Evolutionary conservation across 2,113 vertebrate species (phyloP).

Genomic region (Xiphophorus hellerii): DNA sequence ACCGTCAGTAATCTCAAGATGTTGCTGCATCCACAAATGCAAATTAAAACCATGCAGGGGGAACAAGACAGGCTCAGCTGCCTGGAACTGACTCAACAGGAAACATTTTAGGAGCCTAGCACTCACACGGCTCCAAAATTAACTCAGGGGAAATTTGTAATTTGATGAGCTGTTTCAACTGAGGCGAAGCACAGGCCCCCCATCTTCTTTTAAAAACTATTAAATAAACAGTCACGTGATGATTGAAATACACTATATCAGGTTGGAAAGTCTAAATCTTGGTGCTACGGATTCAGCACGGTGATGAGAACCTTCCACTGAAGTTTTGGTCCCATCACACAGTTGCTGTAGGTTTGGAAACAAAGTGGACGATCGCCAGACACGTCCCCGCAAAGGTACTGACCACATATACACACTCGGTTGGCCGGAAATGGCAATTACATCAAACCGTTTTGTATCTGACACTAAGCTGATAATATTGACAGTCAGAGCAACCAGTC

Average conservation of each 20-base stretch:
- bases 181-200: background rate
- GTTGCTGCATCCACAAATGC: no score
- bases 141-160: background rate
- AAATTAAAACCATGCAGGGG: background rate
- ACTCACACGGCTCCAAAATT: background rate
- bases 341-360: background rate
- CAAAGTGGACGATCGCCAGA: no score
- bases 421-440: no score
- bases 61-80: background rate
- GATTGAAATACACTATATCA: background rate
- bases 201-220: background rate
- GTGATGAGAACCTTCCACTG: background rate
- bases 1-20: no score
- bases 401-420: no score
- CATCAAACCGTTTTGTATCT: no score
- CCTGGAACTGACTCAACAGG: background rate
- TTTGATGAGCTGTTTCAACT: background rate
- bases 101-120: background rate
- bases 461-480: no score
- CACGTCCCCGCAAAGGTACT: no score
- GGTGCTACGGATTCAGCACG: background rate
- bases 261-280: background rate
- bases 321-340: background rate
- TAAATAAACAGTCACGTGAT: background rate
- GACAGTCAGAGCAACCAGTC: no score